Base-by-base conservation (phyloP, 2,888 invertebrate species). In the Drosophila rubida region DNA sequence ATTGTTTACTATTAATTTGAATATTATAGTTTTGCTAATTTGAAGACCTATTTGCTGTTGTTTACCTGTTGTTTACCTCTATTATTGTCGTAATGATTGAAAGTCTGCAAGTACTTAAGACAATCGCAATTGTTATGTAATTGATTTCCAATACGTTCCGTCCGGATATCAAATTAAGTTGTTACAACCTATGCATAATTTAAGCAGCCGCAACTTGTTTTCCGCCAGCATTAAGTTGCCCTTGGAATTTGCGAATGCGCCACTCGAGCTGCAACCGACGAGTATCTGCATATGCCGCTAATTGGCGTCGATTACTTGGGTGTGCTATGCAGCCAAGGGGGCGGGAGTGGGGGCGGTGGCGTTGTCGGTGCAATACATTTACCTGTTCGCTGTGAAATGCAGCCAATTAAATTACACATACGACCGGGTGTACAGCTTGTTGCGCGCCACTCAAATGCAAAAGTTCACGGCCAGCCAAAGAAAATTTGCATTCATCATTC, bases 391-490 rank as follows among this genome's bases (percentile, higher is more conserved):
- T 32, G 30, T 46, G 54, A 54, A 60, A 35, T 53, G 66, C 60
- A 42, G 50, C 45, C 70, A 80, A 87, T 80, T 87, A 67, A 84
- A 65, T 69, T 54, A 76, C 59, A 58, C 50, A 83, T 69, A 63
- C 65, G 48, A 32, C 44, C 4, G 41, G 59, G 7, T 14, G 39
- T 50, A 30, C 41, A 50, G 61, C 67, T 66, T 57, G 61, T 59
- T 66, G 74, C 74, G 45, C 23, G 7, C 59, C 53, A 32, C 57
- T 13, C 8, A 80, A 80, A 78, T 68, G 82, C 79, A 69, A 87
- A 81, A 87, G 87, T 87, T 80, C 80, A 87, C 16, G 88, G 79
- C 11, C 78, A 57, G 8, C 1, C 32, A 8, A n/a, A 8, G 27
- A 6, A 27, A 78, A 67, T 78, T 61, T 66, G 74, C 73, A 78